Evolutionary conservation across 2,888 invertebrate species (phyloP).

Genomic region (Heliconius cydno): DNA sequence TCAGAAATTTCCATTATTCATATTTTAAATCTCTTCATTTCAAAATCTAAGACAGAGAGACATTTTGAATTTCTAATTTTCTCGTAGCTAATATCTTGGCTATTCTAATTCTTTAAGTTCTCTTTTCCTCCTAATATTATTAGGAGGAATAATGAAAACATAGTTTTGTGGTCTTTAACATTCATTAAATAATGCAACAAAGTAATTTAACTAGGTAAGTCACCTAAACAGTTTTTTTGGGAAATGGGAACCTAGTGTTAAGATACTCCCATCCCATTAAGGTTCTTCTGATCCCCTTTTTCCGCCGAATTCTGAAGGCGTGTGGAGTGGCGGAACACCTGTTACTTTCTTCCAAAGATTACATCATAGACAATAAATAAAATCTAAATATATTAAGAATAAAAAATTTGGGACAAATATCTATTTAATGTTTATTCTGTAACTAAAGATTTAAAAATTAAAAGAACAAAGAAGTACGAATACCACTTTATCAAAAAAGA

Average conservation of each 20-base stretch:
- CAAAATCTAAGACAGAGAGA: conserved; percentile 13
- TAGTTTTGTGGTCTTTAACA: background rate
- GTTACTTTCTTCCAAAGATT: too few relatives aligned
- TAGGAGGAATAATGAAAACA: background rate
- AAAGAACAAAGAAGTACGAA: background rate
- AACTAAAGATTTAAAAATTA: background rate
- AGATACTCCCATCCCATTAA: too few relatives aligned
- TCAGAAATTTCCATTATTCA: conserved; percentile 31
- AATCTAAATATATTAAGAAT: too few relatives aligned
- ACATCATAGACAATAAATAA: too few relatives aligned
- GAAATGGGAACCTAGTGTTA: too few relatives aligned
- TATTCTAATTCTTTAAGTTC: background rate
- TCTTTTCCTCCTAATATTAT: too few relatives aligned
- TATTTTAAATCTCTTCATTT: conserved; percentile 28
- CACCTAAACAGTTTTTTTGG: too few relatives aligned
- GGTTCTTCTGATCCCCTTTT: too few relatives aligned
- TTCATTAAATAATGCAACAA: background rate
- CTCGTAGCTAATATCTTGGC: background rate
- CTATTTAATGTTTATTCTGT: background rate
- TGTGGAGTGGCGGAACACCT: too few relatives aligned
- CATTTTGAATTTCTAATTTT: background rate
- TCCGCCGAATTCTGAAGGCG: too few relatives aligned
- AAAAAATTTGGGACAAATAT: background rate
- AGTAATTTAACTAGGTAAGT: background rate
- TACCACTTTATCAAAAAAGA: background rate